phyloP scores from a whole-genome alignment of 2,888 invertebrate species.

The Monopis laevigella region DNA sequence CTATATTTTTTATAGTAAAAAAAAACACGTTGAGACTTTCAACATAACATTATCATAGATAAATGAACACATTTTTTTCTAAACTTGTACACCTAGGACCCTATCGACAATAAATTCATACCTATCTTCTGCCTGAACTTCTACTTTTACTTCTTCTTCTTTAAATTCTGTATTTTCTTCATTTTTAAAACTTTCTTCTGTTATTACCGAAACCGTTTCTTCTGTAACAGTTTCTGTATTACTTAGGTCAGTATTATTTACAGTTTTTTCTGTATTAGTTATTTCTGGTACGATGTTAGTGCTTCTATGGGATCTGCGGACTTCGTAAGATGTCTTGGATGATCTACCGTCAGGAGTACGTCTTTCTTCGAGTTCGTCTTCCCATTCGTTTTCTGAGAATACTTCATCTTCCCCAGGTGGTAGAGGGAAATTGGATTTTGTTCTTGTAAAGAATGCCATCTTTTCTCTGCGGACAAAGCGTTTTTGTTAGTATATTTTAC shows the following conservation, averaged over 20 bases:
- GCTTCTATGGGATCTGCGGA: conserved; percentile 26
- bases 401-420: conserved; percentile 70
- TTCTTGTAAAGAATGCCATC: conserved; percentile 94
- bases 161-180: conserved; percentile 19
- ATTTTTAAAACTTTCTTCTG: not conserved
- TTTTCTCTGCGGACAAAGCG: conserved; percentile 78
- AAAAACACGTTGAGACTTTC: too few species aligned
- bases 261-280: conserved; percentile 13
- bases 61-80: too few species aligned
- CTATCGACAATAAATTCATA: conserved; percentile 87
- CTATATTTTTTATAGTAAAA: too few species aligned
- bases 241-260: conserved; percentile 10
- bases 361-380: conserved; percentile 47
- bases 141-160: conserved; percentile 34
- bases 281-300: conserved; percentile 13
- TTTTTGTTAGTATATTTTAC: too few species aligned
- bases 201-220: not conserved
- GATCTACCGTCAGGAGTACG: conserved; percentile 56
- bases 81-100: conserved; percentile 86
- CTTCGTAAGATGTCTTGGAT: conserved; percentile 54
- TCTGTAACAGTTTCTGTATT: not conserved
- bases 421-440: conserved; percentile 79
- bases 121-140: conserved; percentile 61
- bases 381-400: conserved; percentile 59
- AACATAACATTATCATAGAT: too few species aligned